Evolutionary conservation across 2,888 invertebrate species (phyloP), one percentile per base, ranked within the genome.

Genomic region (Patella caerulea): DNA sequence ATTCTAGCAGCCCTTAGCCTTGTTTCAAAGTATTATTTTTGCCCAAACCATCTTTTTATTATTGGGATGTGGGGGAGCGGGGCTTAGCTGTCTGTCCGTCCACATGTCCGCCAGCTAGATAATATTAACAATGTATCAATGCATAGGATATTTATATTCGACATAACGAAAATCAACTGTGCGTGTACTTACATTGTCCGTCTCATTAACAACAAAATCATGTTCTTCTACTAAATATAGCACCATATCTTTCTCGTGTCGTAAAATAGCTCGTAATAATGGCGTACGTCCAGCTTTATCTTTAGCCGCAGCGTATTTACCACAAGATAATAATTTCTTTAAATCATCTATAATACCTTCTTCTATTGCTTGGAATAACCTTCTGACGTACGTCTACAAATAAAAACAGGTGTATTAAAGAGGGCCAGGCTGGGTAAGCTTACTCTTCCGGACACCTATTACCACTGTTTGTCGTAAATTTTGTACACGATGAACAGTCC

Each of bases 211-310:
- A 24, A 88, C 83, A 29, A 81, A 81, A 0, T 88, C 86, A 78
- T 85, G 88, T 34, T 88, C 86, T 7, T 87, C 87, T 4, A 89
- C 78, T 11, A 91, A 77, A 73, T 85, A 88, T n/a, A 74, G 73
- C 14, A 85, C 84, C 19, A 89, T 79, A 9, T 85, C 82, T 15
- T 80, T 80, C 19, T 86, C 86, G 14, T 85, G 81, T 72, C 84
- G 86, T 17, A 91, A 82, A 19, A 90, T 82, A 17, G 90, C 88
- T 70, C 85, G 82, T 75, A 90, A 89, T 0, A 91, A 84, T 3
- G 90, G 84, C 2, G 88, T 88, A 19, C 90, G 81, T 1, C 91
- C 90, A 53, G 87, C 88, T 74, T 85, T 82, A 82, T 91, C 90
- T 52, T 85, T 81, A 17, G 87, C 88, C 78, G 84, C 81, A 45